Evolutionary conservation across 1,140 invertebrate species (phyloP), one percentile per base, ranked within the genome.

Genomic region (Euura lappo): DNA sequence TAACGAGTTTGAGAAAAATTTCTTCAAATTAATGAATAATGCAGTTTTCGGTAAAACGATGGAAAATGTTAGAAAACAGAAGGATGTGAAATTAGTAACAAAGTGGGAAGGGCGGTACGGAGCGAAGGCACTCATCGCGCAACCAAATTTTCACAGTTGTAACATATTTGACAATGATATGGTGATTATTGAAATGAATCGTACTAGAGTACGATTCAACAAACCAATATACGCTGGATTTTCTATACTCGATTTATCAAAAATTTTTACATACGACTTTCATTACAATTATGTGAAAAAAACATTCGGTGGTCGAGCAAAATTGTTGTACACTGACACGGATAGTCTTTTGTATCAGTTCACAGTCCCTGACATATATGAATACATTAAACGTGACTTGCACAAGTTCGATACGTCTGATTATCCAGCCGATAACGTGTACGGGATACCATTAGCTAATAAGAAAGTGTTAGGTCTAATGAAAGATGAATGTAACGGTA

Each of bases 1-100:
- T 70, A 86, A 83, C 76, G 78, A 84, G 10, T 90, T 89, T 83
- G 88, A 89, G 81, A 88, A 88, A 79, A 84, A 89, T 79, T 88
- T 89, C 78, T 89, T 79, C 84, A 28, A 28, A 28, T 28, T 28
- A 28, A 28, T 28, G 28, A 28, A 28, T 28, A 28, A 28, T 28
- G 28, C 28, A 28, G 28, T 28, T 28, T 28, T 28, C 28, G 28
- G 28, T 28, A 28, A 28, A 28, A 28, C 28, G 2, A 88, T 88
- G 80, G 87, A 89, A 77, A 86, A 87, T 73, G 74, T 85, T 6
- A 71, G 79, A 44, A 83, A 81, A 68, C 71, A 81, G 71, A 72
- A 77, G 13, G 74, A 84, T 76, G 70, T 88, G 0, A 79, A 85
- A 79, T 69, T 85, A 47, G 75, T 77, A 6, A 79, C 70, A 11